Evolutionary conservation across 1,140 invertebrate genomes (phyloP), one percentile per base, ranked within the genome.

Genomic region (Centruroides vittatus): DNA sequence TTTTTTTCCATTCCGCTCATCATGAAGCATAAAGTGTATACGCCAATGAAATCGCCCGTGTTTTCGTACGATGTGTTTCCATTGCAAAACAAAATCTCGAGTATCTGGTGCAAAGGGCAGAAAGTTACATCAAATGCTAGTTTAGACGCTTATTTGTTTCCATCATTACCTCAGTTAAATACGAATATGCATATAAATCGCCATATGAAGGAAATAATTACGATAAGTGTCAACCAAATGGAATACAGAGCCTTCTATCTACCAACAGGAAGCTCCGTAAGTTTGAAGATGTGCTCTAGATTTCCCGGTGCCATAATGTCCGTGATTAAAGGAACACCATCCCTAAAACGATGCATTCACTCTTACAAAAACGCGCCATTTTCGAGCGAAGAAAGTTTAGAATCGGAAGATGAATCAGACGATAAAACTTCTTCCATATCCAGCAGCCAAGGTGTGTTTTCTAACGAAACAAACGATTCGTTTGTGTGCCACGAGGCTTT

Each of bases 251-350:
- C 41, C 8, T 41, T 41, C 41, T 41, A 41, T 41, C 41, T 41
- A 6, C 41, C 41, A 0, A 41, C 5, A 41, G 41, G 41, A 5
- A 41, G 41, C 8, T 41, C 5, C 8, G 3, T 41, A 6, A 6
- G 5, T 5, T 41, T 41, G 41, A 6, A 6, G 41, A 41, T 84
- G 60, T 89, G 86, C 74, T 81, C 83, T 7, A 82, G 84, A 51
- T 53, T 63, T 10, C 35, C 47, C 83, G 85, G 81, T 60, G 58
- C 59, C 11, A 57, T 48, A 10, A 47, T 65, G 11, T 59, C 58
- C 2, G 58, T 67, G 8, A 48, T 66, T 11, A 66, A 61, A 51
- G 35, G 65, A 50, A 46, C 11, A 58, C 9, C 51, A 52, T 8
- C 35, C 5, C 8, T 41, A 8, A 41, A 41, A 41, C 41, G 41